A percentile compares a stretch with the other conserved stretches of the same genome.
Conservation (phyloP, 2,888 invertebrate species). For the Tenodera sinensis region DNA sequence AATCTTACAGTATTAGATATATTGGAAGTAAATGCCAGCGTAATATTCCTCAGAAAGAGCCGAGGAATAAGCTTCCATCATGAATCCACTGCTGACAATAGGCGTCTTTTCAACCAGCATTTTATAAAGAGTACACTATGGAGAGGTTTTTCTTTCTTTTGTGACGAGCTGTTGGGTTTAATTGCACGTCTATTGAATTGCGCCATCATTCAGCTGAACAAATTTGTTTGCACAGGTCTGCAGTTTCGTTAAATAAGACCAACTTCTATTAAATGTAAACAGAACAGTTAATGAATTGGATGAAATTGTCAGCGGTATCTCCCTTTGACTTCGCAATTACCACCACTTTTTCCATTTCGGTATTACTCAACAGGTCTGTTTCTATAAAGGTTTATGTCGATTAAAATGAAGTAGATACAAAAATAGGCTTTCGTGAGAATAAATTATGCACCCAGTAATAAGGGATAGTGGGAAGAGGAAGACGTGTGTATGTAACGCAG, state of each 20-base stretch:
- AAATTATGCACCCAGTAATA: too few species aligned
- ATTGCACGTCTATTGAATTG: neutral
- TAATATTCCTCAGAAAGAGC: too few species aligned
- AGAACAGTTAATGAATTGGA: neutral
- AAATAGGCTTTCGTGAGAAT: too few species aligned
- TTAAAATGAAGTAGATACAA: too few species aligned
- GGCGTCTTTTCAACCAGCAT: neutral
- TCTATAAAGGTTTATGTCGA: too few species aligned
- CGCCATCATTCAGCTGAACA: neutral
- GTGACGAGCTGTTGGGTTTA: neutral
- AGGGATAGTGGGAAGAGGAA: too few species aligned
- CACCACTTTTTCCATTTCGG: neutral
- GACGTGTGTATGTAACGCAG: too few species aligned
- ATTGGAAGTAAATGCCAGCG: too few species aligned
- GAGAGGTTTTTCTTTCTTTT: neutral
- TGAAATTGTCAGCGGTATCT: neutral
- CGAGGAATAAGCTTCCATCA: neutral
- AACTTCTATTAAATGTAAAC: neutral
- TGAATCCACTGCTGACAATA: too few species aligned
- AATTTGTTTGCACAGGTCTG: neutral
- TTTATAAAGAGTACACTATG: neutral
- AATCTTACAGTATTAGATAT: too few species aligned
- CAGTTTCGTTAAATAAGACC: neutral
- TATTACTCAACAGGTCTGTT: neutral
- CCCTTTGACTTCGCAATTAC: neutral